A percentile compares a stretch with the other conserved stretches of the same genome.
Evolutionary conservation across 2,888 invertebrate species (phyloP).

Genomic region (Tenodera sinensis): DNA sequence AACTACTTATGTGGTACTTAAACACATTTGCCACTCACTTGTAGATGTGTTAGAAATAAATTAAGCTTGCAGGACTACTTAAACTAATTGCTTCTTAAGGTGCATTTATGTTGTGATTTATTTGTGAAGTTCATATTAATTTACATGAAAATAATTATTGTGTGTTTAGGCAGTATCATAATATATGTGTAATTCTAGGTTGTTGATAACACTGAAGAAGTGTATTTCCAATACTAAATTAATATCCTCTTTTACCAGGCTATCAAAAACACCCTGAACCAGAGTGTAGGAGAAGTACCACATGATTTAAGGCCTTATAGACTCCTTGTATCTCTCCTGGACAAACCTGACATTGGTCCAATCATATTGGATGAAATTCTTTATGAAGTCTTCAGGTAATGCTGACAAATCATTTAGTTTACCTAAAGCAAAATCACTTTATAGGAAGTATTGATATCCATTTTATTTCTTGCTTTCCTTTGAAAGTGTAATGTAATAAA

Average conservation of each 20-base stretch:
- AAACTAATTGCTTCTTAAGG: too few species aligned
- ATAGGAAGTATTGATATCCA: not conserved
- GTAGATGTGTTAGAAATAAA: too few species aligned
- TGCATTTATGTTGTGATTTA: too few species aligned
- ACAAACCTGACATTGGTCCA: conserved; percentile 82
- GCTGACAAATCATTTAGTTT: not conserved
- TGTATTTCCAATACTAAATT: not conserved
- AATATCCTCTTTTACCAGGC: conserved; percentile 42
- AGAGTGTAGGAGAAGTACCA: conserved; percentile 49
- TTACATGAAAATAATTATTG: too few species aligned
- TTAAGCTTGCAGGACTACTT: too few species aligned
- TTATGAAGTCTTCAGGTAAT: conserved; percentile 65
- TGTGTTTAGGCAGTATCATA: too few species aligned
- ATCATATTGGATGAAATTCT: conserved; percentile 72
- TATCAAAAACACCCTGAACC: conserved; percentile 56
- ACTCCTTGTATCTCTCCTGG: conserved; percentile 76
- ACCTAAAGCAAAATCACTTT: not conserved
- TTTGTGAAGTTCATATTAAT: too few species aligned
- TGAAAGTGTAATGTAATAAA: not conserved
- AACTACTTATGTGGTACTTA: too few species aligned
- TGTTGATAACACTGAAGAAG: not conserved
- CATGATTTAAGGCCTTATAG: conserved; percentile 69
- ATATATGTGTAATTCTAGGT: too few species aligned
- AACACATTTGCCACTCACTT: too few species aligned
- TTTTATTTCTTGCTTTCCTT: not conserved